Percentiles rank a stretch among this genome's conserved stretches.
Conservation (phyloP, 1,140 invertebrate species). For the Anoplolepis gracilipes region DNA sequence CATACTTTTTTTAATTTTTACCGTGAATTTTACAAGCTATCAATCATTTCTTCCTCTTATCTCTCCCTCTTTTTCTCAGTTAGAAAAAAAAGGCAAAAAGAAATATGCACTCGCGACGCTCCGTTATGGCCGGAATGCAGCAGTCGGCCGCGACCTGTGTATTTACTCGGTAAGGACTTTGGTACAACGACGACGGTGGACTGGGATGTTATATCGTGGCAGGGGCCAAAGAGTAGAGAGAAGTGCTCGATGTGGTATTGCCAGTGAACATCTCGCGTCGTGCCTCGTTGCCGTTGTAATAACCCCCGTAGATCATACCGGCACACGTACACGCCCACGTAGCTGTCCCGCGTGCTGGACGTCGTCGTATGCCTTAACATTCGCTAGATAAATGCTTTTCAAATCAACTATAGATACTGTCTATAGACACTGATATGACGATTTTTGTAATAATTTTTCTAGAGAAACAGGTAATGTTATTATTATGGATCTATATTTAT, state of each 20-base stretch:
- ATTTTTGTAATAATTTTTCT: not conserved
- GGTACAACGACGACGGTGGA: conserved; percentile 12
- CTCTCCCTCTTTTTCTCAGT: no score
- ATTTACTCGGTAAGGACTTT: conserved; percentile 56
- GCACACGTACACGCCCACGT: conserved; percentile 44
- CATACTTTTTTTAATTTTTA: no score
- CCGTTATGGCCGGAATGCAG: conserved; percentile 25
- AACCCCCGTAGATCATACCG: conserved; percentile 79
- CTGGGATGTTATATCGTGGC: conserved; percentile 74
- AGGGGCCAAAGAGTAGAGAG: conserved; percentile 74
- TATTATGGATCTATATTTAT: not conserved
- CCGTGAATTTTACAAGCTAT: no score
- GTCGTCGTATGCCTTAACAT: conserved; percentile 19
- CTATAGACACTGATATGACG: not conserved
- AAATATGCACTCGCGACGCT: conserved; percentile 6
- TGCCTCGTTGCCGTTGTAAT: conserved; percentile 79
- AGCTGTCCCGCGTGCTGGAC: not conserved
- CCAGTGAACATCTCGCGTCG: conserved; percentile 68
- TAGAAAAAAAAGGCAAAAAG: not conserved
- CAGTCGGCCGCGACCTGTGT: conserved; percentile 49
- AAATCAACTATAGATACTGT: not conserved
- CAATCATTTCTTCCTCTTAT: not conserved
- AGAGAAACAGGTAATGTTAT: not conserved
- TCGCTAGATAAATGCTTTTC: conserved; percentile 5
- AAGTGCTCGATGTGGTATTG: conserved; percentile 62